Percentiles rank a stretch among this genome's conserved stretches.
Conservation (phyloP, 2,113 vertebrate genomes). For the Otolemur garnettii region DNA sequence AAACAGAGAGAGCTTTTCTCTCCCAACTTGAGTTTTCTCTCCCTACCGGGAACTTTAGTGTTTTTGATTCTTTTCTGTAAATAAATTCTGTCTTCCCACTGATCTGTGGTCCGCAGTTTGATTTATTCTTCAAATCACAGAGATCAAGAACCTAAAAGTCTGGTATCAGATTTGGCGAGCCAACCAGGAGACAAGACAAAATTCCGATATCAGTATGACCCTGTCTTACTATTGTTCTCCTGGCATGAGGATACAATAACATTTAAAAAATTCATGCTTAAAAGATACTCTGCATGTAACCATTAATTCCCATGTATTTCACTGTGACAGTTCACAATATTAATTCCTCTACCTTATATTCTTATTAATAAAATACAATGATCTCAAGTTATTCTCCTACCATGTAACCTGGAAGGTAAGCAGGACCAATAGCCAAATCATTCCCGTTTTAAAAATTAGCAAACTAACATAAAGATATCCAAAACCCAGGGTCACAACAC, state of each 20-base stretch:
- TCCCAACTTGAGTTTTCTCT: too few relatives aligned
- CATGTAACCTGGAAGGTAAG: neutral
- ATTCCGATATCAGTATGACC: neutral
- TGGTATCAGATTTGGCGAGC: too few relatives aligned
- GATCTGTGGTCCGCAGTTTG: too few relatives aligned
- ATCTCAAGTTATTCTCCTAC: slow-evolving; percentile 51
- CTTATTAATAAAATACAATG: neutral
- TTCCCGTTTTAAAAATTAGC: neutral
- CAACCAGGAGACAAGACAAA: too few relatives aligned
- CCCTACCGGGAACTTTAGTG: too few relatives aligned
- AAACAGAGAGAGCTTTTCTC: too few relatives aligned
- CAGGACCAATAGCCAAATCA: neutral
- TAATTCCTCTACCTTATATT: neutral
- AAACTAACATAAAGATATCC: neutral
- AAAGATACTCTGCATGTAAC: neutral
- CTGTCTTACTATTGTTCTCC: neutral
- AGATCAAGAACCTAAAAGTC: too few relatives aligned
- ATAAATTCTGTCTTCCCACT: too few relatives aligned
- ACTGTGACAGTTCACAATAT: neutral
- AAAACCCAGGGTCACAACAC: too few relatives aligned
- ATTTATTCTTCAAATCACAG: too few relatives aligned
- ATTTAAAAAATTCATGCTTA: neutral
- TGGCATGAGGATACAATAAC: neutral
- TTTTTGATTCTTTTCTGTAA: too few relatives aligned
- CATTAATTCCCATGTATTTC: neutral